These are phyloP conservation scores for Anodontia alba DNA, from an alignment of 2,888 invertebrate genomes.

Conservation along the genomic window DNA sequence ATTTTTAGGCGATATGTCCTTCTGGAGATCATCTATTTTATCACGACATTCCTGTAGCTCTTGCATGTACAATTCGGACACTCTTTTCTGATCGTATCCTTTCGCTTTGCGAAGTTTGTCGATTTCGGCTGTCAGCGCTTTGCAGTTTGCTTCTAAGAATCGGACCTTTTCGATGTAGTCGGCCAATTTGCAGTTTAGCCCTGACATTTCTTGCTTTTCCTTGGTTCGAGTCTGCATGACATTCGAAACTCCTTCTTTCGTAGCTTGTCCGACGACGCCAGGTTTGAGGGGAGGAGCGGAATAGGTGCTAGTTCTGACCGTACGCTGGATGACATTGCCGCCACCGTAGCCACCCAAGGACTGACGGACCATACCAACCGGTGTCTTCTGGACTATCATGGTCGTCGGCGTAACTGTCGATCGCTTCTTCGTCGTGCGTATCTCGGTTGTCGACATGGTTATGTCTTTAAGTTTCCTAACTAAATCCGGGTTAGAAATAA, in stretches of 20 bases:
- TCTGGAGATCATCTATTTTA: slow-evolving; percentile 85
- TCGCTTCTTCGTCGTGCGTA: slow-evolving; percentile 22
- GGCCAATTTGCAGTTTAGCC: slow-evolving; percentile 86
- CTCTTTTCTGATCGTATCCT: slow-evolving; percentile 78
- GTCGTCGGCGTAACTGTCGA: slow-evolving; percentile 11
- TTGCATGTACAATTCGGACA: slow-evolving; percentile 85
- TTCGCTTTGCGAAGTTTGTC: slow-evolving; percentile 77
- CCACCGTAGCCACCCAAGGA: slow-evolving; percentile 16
- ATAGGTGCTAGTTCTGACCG: background rate
- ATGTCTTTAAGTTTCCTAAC: background rate
- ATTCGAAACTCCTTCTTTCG: slow-evolving; percentile 82
- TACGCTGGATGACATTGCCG: background rate
- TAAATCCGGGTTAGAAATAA: slow-evolving; percentile 12
- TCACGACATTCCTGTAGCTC: slow-evolving; percentile 85
- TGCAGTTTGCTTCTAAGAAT: slow-evolving; percentile 84
- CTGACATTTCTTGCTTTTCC: slow-evolving; percentile 86
- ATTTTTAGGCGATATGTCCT: slow-evolving; percentile 85
- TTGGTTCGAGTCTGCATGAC: slow-evolving; percentile 84
- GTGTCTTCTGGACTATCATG: slow-evolving; percentile 37
- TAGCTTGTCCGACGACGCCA: slow-evolving; percentile 67
- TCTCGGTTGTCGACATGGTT: background rate
- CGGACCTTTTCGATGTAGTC: slow-evolving; percentile 86
- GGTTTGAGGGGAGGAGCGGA: slow-evolving; percentile 32
- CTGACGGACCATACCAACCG: slow-evolving; percentile 13
- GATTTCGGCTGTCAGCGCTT: slow-evolving; percentile 80